phyloP scores from a whole-genome alignment of 2,888 invertebrate species.

The Scaptomyza caliginosa region DNA sequence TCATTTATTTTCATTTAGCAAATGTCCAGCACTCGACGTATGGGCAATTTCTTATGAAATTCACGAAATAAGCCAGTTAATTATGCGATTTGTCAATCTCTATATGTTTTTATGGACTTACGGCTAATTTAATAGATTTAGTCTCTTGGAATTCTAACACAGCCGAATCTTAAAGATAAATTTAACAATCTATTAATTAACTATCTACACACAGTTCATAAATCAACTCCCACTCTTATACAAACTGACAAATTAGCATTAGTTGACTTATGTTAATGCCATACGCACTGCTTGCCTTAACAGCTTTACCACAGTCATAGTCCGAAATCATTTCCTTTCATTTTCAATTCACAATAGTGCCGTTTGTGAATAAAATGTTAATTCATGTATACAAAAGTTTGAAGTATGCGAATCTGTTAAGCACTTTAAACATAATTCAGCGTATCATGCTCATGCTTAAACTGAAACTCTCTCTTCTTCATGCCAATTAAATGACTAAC shows the following conservation, averaged over 20 bases:
- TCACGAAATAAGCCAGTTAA: constrained; percentile 64
- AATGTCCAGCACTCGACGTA: constrained; percentile 35
- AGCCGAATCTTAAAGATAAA: not conserved
- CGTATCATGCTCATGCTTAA: not conserved
- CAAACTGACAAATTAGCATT: not conserved
- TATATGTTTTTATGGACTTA: constrained; percentile 6
- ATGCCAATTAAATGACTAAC: not conserved
- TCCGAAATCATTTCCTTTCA: not conserved
- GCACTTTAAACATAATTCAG: not conserved
- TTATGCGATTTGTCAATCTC: constrained; percentile 65
- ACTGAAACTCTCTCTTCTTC: not conserved
- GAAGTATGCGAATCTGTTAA: not conserved
- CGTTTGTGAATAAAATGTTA: not conserved
- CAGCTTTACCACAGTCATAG: not conserved
- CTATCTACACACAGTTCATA: not conserved
- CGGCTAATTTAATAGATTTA: constrained; percentile 21
- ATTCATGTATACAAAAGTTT: not conserved
- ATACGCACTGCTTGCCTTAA: not conserved
- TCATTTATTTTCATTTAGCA: constrained; percentile 70
- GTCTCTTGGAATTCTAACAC: not conserved
- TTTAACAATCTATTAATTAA: not conserved
- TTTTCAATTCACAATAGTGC: not conserved
- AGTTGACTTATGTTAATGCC: not conserved
- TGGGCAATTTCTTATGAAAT: constrained; percentile 44
- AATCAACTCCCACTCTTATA: not conserved